Conservation (phyloP, 1,140 invertebrate genomes). For the Lepidurus apus region DNA sequence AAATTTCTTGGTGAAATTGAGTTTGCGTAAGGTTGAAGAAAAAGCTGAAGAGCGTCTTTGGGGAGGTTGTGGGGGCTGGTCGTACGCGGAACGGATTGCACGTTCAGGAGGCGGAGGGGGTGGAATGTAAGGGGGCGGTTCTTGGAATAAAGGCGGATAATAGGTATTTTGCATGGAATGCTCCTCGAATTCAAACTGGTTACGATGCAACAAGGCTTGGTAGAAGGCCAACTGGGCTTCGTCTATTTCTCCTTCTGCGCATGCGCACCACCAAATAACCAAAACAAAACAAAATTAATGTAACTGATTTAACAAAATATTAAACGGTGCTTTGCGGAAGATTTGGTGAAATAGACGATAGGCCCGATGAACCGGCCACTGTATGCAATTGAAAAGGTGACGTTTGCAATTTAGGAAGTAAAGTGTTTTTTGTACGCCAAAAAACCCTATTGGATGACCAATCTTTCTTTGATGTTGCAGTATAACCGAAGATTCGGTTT, state of each 20-base stretch:
- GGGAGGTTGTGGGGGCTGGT: background rate
- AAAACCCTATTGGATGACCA: background rate
- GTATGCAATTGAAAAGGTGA: slow-evolving; percentile 1
- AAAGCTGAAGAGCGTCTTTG: background rate
- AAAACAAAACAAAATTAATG: background rate
- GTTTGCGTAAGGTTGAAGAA: background rate
- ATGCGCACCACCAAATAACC: background rate
- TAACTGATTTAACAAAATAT: background rate
- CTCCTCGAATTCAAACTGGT: slow-evolving; percentile 2
- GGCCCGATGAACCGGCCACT: slow-evolving; percentile 7
- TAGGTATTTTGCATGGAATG: slow-evolving; percentile 15
- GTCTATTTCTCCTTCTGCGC: slow-evolving; percentile 12
- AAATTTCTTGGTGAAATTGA: slow-evolving; percentile 11
- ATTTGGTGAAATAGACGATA: slow-evolving; percentile 15
- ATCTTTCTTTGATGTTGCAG: background rate
- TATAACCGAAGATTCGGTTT: background rate
- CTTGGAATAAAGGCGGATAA: slow-evolving; percentile 9
- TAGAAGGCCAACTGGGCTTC: slow-evolving; percentile 17
- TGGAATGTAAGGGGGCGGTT: slow-evolving; percentile 4
- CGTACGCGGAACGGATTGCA: background rate
- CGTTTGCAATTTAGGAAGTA: background rate
- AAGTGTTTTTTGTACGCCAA: background rate
- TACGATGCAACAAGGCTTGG: slow-evolving; percentile 7
- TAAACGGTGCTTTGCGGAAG: slow-evolving; percentile 13
- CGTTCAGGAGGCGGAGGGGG: background rate